Base-by-base conservation (phyloP, 2,113 vertebrate genomes). In the Reinhardtius hippoglossoides region DNA sequence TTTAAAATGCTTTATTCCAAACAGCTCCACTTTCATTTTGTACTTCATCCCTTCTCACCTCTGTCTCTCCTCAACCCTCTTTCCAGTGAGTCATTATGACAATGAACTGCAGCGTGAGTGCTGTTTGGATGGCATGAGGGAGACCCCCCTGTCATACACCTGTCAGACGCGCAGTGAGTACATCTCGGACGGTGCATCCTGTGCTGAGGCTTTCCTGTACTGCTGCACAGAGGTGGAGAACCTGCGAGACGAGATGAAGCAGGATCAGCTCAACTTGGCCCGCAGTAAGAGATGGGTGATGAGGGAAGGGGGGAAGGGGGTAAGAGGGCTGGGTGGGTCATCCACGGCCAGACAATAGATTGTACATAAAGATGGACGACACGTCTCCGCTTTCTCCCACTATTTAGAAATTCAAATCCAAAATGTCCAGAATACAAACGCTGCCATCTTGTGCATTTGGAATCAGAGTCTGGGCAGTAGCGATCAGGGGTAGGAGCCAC, bases 91-190 rank as follows among this genome's bases (percentile, higher is more conserved):
- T 0, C 14, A 93, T 20, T 97, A 95, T 89, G 12, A 56, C 4
- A 9, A 65, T 16, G 2, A 58, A 5, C 9, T 74, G 1, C 56
- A 83, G 24, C 73, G 9, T 16, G 74, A 88, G 1, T 98, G 97
- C 77, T 98, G 97, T 0, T 66, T 90, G 83, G 95, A 96, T 0
- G 97, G 96, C 5, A 94, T 97, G 94, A 80, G 27, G 9, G 86
- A 94, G 0, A 95, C 87, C 67, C 91, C 69, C 1, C 91, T 95
- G 89, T 83, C 46, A 0, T 95, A 95, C 89, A 56, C 55, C 13
- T 98, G 97, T 4, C 70, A 95, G 27, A 81, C 3, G 0, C 85
- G 97, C 7, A 67, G 67, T 0, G 40, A 54, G 70, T 96, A 94
- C 85, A 92, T 98, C 73, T 1, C 20, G 10, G 94, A 94, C 0